These are phyloP conservation scores for Schizotus pectinicornis DNA, from an alignment of 2,888 invertebrate species.

Conservation along the genomic window DNA sequence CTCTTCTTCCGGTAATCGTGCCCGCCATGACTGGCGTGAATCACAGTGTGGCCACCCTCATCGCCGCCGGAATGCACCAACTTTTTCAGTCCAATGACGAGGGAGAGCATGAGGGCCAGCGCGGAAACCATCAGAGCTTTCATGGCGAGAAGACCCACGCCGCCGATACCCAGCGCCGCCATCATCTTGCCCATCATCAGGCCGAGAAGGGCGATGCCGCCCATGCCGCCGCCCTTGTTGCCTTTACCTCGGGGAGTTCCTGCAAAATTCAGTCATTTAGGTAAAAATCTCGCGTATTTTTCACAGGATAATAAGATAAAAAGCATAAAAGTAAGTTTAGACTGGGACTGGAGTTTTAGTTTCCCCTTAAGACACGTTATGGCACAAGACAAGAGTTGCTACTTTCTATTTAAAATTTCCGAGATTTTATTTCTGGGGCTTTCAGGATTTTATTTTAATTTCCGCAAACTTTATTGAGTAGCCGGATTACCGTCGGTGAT, in stretches of 20 bases:
- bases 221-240: slow-evolving; percentile 60
- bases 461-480: too few relatives aligned
- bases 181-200: slow-evolving; percentile 80
- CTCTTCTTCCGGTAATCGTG: slow-evolving; percentile 61
- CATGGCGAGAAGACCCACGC: slow-evolving; percentile 77
- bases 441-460: too few relatives aligned
- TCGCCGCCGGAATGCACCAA: slow-evolving; percentile 65
- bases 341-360: too few relatives aligned
- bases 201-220: slow-evolving; percentile 66
- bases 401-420: too few relatives aligned
- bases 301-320: background rate
- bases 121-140: slow-evolving; percentile 69
- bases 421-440: too few relatives aligned
- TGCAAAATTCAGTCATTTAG: background rate
- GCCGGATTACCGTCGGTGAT: too few relatives aligned
- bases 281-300: background rate
- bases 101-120: slow-evolving; percentile 75
- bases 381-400: too few relatives aligned
- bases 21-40: slow-evolving; percentile 60
- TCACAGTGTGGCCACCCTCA: slow-evolving; percentile 60
- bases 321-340: too few relatives aligned
- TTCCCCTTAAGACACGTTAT: too few relatives aligned
- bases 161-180: slow-evolving; percentile 77
- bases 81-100: slow-evolving; percentile 78
- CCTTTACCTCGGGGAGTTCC: slow-evolving; percentile 46